phyloP scores from a whole-genome alignment of 2,113 vertebrate species.

The Lonchura striata region DNA sequence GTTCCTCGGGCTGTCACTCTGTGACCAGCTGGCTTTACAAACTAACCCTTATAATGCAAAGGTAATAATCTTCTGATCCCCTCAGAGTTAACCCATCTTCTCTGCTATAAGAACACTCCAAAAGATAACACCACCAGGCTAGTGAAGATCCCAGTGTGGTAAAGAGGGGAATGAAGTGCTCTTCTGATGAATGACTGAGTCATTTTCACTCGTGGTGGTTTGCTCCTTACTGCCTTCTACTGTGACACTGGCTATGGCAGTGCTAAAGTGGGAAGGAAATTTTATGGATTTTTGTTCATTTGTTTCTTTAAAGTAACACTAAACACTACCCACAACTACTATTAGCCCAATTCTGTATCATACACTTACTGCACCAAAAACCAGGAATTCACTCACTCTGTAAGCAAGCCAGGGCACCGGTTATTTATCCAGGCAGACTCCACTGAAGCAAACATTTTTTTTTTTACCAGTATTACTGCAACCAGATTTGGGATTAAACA shows the following conservation, averaged over 20 bases:
- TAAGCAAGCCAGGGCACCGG: neutral
- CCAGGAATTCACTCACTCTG: neutral
- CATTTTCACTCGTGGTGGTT: neutral
- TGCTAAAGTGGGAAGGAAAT: neutral
- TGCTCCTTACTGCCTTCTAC: neutral
- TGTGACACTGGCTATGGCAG: rapidly evolving
- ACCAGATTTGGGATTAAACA: neutral
- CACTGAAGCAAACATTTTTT: neutral
- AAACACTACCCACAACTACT: neutral
- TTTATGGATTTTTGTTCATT: neutral
- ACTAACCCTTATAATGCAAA: neutral
- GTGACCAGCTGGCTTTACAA: neutral
- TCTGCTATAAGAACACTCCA: neutral
- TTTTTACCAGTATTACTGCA: neutral
- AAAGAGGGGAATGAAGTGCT: neutral
- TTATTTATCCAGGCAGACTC: neutral
- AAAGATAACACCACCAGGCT: neutral
- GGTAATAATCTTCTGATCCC: neutral
- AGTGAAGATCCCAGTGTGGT: neutral
- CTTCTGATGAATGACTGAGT: neutral
- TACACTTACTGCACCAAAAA: neutral
- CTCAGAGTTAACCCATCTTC: neutral
- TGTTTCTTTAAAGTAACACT: neutral
- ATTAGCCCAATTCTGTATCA: neutral
- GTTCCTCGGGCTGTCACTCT: neutral